Base-by-base conservation (phyloP, 2,113 vertebrate genomes). In the Coptodon rendalli region DNA sequence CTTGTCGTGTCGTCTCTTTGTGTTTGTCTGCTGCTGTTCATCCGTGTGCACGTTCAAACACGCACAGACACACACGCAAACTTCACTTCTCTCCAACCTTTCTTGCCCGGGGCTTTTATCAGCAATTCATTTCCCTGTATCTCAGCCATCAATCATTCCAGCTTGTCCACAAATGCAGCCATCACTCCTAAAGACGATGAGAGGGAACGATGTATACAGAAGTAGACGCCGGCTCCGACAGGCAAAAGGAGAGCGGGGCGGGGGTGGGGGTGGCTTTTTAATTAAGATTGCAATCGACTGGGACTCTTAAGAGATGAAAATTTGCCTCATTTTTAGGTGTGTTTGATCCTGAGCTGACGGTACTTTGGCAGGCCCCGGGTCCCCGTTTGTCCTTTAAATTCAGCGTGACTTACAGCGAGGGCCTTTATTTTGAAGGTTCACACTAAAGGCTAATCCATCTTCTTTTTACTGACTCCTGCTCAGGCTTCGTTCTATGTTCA, bases 71-170 rank as follows among this genome's bases (percentile, higher is more conserved):
- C 87, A 11, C 82, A 45, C 53, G 29, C 82, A 52, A 73, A 66
- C 83, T 61, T 50, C 53, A 14, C 78, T 80, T 85, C 6, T 38
- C 36, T 79, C 24, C 87, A 90, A 93, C 91, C 91, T 93, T 89
- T 92, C 87, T 85, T 79, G 90, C 92, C 84, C 88, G 76, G 82
- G 89, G 87, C 89, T 93, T 93, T 93, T 94, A 96, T 96, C 94
- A 94, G 95, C 89, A 94, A 94, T 95, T 93, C 87, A 95, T 95
- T 95, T 93, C 87, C 92, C 90, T 73, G 89, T 96, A 96, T 96
- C 94, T 91, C 52, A 86, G 53, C 89, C 86, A 95, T 96, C 94
- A 95, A 92, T 94, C 94, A 92, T 86, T 90, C 68, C 85, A 57
- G 83, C 93, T 87, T 93, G 95, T 94, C 90, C 93, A 91, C 92